Evolutionary conservation across 30 jellyfish, hydroid and myxozoan species (phyloP).

Genomic region (Pseudorhiza aurosa): DNA sequence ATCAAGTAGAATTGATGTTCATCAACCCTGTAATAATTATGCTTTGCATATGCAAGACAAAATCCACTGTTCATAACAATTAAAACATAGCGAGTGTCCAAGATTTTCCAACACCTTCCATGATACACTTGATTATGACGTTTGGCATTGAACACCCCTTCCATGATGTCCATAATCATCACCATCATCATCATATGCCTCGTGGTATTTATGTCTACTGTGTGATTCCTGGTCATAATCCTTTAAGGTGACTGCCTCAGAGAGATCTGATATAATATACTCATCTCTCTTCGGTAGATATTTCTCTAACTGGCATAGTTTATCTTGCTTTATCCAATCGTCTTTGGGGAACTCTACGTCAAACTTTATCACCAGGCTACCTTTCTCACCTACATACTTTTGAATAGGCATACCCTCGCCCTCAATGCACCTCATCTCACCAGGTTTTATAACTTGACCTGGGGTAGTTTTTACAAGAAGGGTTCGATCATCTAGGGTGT

Average conservation of each 20-base stretch:
- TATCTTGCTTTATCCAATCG: slow-evolving; percentile 59
- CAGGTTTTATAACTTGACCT: slow-evolving; percentile 94
- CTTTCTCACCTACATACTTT: slow-evolving; percentile 58
- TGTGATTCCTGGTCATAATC: slow-evolving; percentile 65
- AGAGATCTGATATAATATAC: slow-evolving; percentile 83
- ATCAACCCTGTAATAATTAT: too few relatives aligned
- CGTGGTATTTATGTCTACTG: slow-evolving; percentile 40
- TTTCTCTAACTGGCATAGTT: slow-evolving; percentile 56
- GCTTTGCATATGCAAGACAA: too few relatives aligned
- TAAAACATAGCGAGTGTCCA: too few relatives aligned
- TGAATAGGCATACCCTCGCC: slow-evolving; percentile 96
- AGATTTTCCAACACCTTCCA: too few relatives aligned
- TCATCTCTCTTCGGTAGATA: slow-evolving; percentile 87
- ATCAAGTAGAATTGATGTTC: too few relatives aligned
- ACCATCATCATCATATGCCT: slow-evolving; percentile 84
- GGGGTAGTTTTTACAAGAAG: slow-evolving; percentile 75
- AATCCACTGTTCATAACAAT: too few relatives aligned
- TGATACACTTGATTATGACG: slow-evolving; percentile 76
- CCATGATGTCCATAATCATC: slow-evolving; percentile 69
- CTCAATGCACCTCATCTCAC: slow-evolving; percentile 72
- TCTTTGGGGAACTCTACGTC: slow-evolving; percentile 85
- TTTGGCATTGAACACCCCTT: slow-evolving; percentile 97
- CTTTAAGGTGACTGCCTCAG: slow-evolving; percentile 80
- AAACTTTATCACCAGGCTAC: slow-evolving; percentile 78
- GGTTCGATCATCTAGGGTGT: slow-evolving; percentile 79